Conservation (phyloP, 1,140 invertebrate genomes). For the Caenorhabditis inopinata region DNA sequence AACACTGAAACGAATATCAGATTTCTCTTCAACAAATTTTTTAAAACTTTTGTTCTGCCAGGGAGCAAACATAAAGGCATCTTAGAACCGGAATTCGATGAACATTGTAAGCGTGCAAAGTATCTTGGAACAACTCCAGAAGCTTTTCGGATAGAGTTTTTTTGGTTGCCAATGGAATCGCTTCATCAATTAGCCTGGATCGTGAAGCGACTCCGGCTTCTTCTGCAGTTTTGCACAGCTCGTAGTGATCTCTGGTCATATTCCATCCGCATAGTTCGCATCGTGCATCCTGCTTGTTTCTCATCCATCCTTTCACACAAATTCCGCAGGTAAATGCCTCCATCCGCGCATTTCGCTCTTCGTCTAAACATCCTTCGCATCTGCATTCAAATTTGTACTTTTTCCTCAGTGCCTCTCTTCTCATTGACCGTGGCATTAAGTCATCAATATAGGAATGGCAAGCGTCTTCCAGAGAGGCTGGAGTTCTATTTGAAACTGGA, state of each 20-base stretch:
- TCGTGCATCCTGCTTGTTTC: not conserved
- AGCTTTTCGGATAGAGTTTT: conserved; percentile 22
- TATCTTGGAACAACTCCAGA: conserved; percentile 11
- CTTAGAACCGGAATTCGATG: conserved; percentile 20
- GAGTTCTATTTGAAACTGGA: not conserved
- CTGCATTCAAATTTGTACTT: conserved; percentile 46
- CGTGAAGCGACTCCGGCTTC: conserved; percentile 27
- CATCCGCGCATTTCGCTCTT: conserved; percentile 41
- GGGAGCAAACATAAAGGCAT: not conserved
- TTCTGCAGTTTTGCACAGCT: conserved; percentile 33
- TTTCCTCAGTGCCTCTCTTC: conserved; percentile 22
- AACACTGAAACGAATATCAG: not conserved
- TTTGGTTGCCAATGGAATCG: conserved; percentile 20
- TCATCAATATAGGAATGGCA: conserved; percentile 49
- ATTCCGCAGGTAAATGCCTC: conserved; percentile 36
- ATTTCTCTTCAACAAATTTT: no score
- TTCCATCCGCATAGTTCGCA: not conserved
- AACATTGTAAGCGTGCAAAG: conserved; percentile 19
- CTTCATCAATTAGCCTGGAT: not conserved
- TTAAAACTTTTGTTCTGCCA: not conserved
- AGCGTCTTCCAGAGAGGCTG: conserved; percentile 1
- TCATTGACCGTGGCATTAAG: conserved; percentile 2
- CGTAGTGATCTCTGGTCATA: conserved; percentile 19
- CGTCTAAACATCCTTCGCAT: conserved; percentile 48
- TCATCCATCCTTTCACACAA: conserved; percentile 8